Base-by-base conservation (phyloP, 2,888 invertebrate species). In the Erebia aethiops region DNA sequence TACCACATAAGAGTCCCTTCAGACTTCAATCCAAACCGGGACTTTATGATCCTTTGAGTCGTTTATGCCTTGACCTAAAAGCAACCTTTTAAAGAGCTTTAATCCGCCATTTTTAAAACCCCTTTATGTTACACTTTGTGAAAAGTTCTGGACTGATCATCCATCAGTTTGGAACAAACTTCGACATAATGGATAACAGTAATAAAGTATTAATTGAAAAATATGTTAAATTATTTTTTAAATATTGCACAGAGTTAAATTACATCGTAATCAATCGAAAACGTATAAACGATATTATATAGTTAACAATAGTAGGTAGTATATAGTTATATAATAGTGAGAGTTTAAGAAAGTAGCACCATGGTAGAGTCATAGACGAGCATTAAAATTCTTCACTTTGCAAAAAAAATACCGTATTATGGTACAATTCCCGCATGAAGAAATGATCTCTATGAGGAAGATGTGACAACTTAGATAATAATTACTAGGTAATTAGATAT, bases 101-200 rank as follows among this genome's bases (percentile, higher is more conserved):
- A 65, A 68, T 64, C 64, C 18, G 18, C 64, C 13, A 62, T 68
- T 65, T 61, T 54, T 57, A 18, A 71, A 71, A 62, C 46, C 68
- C 61, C 35, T 73, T 71, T 71, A 70, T 71, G 35, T 35, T 7
- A 52, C 43, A 69, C 51, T 62, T 62, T 56, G 63, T 51, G 57
- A 64, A 66, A 67, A 64, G 62, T 72, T 62, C 62, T 57, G 66
- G 60, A 67, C 67, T 65, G 64, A 70, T 56, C 54, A 67, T 67
- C 67, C 49, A 60, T 70, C 67, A 67, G 41, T 67, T 16, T 43
- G 14, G 26, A 18, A 49, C 58, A 64, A 70, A 72, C 46, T 60
- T 67, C 64, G 18, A 13, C 60, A 64, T 46, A 57, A 57, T 49
- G 67, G 49, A 67, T 56, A 11, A 13, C 63, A 67, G 58, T 67